Conservation (phyloP, 2,888 invertebrate species). For the Trileptium ribeirensis region DNA sequence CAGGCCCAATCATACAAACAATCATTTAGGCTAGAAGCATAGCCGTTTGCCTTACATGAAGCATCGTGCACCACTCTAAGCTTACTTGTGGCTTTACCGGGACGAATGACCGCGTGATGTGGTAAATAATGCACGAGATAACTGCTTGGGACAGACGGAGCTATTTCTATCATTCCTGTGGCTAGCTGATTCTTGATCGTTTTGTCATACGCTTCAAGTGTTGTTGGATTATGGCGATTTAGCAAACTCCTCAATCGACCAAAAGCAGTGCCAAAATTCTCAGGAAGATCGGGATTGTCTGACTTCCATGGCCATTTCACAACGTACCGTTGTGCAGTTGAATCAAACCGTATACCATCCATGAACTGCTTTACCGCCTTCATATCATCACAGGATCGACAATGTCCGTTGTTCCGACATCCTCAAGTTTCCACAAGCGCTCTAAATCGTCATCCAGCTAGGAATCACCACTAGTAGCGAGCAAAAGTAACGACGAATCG, state of each 20-base stretch:
- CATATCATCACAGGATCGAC: too few species aligned
- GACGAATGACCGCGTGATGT: conserved; percentile 30
- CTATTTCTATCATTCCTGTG: conserved; percentile 23
- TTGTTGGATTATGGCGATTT: not conserved
- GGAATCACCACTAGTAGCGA: too few species aligned
- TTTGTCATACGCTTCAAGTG: too few species aligned
- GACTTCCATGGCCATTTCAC: too few species aligned
- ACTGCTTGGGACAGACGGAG: not conserved
- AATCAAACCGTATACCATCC: too few species aligned
- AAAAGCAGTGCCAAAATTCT: too few species aligned
- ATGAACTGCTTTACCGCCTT: too few species aligned
- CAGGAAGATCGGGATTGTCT: too few species aligned
- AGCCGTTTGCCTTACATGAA: conserved; percentile 14
- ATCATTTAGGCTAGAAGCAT: conserved; percentile 31
- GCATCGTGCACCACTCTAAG: conserved; percentile 40
- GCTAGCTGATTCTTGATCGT: conserved; percentile 15
- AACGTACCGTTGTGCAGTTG: too few species aligned
- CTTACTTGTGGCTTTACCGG: conserved; percentile 32
- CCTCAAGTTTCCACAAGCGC: not conserved
- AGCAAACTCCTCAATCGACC: too few species aligned
- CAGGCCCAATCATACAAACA: conserved; percentile 32
- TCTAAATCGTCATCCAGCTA: too few species aligned
- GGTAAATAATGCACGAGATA: conserved; percentile 29
- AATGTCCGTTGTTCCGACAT: too few species aligned
- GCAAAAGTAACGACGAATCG: not conserved